phyloP scores from a whole-genome alignment of 2,888 invertebrate genomes.

The Melangyna quadrimaculata region DNA sequence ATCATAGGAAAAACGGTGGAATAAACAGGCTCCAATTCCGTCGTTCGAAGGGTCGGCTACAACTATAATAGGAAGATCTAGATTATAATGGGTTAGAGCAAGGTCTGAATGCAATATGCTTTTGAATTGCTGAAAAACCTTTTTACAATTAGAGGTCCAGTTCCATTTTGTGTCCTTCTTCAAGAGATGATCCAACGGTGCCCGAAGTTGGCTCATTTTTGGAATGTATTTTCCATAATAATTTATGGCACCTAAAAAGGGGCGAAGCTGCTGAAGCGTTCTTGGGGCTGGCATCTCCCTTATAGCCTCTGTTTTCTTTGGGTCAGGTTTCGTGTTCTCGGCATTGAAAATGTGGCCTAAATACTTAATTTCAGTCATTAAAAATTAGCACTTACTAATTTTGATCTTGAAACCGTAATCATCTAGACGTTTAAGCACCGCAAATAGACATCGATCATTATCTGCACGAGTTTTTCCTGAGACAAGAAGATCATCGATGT shows the following conservation, averaged over 20 bases:
- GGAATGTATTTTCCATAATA: constrained; percentile 32
- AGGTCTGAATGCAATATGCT: no score
- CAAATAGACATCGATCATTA: neutral
- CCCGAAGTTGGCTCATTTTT: constrained; percentile 24
- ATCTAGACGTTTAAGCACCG: neutral
- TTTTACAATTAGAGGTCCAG: no score
- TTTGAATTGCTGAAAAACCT: no score
- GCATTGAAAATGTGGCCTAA: neutral
- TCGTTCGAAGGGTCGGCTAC: neutral
- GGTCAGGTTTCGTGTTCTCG: constrained; percentile 7
- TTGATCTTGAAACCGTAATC: neutral
- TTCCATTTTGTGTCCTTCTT: no score
- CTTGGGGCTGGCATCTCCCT: constrained; percentile 1
- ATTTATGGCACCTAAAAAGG: constrained; percentile 32
- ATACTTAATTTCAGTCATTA: constrained; percentile 5
- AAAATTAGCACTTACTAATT: neutral
- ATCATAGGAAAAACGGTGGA: no score
- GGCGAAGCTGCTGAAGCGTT: constrained; percentile 7
- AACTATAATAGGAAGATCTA: neutral
- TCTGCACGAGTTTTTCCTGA: neutral
- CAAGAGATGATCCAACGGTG: neutral
- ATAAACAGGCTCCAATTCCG: no score
- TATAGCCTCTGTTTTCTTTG: constrained; percentile 18
- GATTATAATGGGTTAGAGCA: neutral
- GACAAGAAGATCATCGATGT: neutral